phyloP scores from a whole-genome alignment of 2,888 invertebrate species.

The Conus canariensis region DNA sequence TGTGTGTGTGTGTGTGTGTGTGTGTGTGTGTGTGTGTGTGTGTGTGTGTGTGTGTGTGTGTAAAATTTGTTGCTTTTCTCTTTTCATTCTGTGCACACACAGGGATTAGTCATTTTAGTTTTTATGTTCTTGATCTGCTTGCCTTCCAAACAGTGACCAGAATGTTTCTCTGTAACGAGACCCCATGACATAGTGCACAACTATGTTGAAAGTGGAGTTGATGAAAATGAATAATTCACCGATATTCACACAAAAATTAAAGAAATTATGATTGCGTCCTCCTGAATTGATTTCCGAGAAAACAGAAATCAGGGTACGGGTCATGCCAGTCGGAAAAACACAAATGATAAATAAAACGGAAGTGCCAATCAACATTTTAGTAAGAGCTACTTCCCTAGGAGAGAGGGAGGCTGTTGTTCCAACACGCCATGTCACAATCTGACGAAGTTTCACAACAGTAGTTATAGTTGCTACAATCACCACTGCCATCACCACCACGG shows the following conservation, averaged over 20 bases:
- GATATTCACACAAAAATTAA: neutral
- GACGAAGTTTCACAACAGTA: neutral
- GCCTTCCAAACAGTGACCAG: neutral
- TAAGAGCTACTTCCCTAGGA: neutral
- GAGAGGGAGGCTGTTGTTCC: neutral
- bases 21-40: too few species aligned
- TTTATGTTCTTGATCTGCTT: neutral
- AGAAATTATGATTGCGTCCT: neutral
- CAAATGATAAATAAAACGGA: neutral
- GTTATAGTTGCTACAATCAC: neutral
- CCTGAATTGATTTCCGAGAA: neutral
- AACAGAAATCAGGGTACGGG: neutral
- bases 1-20: too few species aligned
- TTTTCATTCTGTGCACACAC: too few species aligned
- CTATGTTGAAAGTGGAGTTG: neutral
- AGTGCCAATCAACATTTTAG: neutral
- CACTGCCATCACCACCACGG: neutral
- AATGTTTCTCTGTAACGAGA: constrained; percentile 6
- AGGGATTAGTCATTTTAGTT: too few species aligned
- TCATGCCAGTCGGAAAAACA: neutral
- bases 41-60: too few species aligned
- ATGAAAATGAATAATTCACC: neutral
- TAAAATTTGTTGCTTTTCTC: too few species aligned
- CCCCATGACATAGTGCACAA: neutral
- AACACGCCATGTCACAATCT: neutral